These are phyloP conservation scores for Aphelenchoides besseyi DNA, from an alignment of 1,140 invertebrate genomes.

Conservation along the genomic window DNA sequence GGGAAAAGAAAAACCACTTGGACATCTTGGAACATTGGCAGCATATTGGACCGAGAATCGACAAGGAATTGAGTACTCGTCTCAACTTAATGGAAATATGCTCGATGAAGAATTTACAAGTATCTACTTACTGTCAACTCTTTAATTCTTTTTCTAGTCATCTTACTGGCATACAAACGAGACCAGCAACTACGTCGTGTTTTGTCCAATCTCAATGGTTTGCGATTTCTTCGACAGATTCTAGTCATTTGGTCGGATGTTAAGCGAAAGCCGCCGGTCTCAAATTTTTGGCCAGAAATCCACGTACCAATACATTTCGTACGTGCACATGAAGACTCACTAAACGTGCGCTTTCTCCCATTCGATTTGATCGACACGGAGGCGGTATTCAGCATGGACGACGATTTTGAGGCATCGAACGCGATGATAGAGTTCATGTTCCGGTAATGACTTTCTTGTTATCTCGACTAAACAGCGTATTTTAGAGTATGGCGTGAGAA, in stretches of 20 bases:
- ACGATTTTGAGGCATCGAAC: conserved; percentile 84
- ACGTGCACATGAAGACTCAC: conserved; percentile 79
- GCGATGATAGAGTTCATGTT: conserved; percentile 12
- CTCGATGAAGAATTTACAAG: conserved; percentile 90
- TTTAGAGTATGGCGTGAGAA: conserved; percentile 15
- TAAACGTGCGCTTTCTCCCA: conserved; percentile 94
- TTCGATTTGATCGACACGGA: conserved; percentile 93
- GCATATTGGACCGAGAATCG: neutral
- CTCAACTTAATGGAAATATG: conserved; percentile 82
- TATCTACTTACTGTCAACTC: conserved; percentile 37
- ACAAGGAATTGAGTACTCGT: neutral
- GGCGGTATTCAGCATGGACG: conserved; percentile 90
- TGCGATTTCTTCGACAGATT: conserved; percentile 93
- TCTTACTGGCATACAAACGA: conserved; percentile 90
- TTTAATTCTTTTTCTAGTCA: conserved; percentile 68
- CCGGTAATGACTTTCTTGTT: neutral
- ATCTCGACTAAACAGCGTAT: neutral
- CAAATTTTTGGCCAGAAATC: conserved; percentile 68
- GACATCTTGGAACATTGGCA: neutral
- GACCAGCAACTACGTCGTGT: conserved; percentile 86
- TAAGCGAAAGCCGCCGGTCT: conserved; percentile 75
- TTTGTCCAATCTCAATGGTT: conserved; percentile 77
- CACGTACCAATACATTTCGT: conserved; percentile 70
- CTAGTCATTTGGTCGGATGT: conserved; percentile 94
- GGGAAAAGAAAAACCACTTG: neutral